Evolutionary conservation across 1,140 invertebrate genomes (phyloP).

Genomic region (Ips typographus): DNA sequence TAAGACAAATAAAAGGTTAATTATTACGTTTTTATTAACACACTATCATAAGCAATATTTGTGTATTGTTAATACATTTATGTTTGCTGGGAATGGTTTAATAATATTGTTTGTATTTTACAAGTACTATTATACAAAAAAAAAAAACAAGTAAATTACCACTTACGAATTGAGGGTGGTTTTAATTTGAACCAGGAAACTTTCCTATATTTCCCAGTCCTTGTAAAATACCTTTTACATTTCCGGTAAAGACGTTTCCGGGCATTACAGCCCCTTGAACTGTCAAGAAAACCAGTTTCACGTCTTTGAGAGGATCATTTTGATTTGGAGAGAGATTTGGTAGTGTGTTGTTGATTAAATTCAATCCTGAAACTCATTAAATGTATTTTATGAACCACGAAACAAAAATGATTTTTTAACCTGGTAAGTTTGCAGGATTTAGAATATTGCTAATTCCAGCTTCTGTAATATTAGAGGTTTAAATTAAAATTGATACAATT

Average conservation of each 20-base stretch:
- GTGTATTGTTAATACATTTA: constrained; percentile 43
- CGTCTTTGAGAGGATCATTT: constrained; percentile 3
- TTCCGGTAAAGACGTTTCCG: constrained; percentile 3
- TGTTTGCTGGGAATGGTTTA: constrained; percentile 43
- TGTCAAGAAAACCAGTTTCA: constrained; percentile 15
- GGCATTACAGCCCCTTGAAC: constrained; percentile 25
- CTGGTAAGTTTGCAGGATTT: no score
- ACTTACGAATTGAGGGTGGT: neutral
- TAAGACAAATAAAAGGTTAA: constrained; percentile 33
- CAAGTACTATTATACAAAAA: neutral
- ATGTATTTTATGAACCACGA: no score
- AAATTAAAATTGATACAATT: no score
- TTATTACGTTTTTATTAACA: constrained; percentile 21
- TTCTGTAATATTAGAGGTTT: no score
- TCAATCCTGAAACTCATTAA: no score
- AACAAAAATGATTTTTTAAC: no score
- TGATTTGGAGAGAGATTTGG: neutral
- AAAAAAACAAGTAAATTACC: neutral
- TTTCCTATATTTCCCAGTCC: constrained; percentile 8
- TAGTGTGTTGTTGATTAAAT: no score
- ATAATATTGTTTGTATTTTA: constrained; percentile 1
- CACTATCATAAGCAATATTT: constrained; percentile 42
- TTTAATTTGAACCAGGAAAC: neutral
- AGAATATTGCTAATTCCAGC: no score
- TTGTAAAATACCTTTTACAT: no score